Conservation (phyloP, 2,888 invertebrate species). For the Scaptodrosophila latifasciaeformis region DNA sequence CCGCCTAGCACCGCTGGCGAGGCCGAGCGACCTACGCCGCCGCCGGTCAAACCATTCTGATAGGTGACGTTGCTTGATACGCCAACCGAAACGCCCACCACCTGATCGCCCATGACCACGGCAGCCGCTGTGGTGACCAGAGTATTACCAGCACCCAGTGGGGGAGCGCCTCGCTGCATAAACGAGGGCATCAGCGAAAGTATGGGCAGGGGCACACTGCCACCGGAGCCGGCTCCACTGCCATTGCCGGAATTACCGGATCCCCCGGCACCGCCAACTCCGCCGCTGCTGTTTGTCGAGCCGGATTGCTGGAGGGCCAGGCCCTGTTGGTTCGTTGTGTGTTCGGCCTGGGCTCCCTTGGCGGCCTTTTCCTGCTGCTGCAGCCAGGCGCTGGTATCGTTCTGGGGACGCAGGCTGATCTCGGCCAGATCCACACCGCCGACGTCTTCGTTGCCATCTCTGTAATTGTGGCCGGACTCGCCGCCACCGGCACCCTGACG, state of each 20-base stretch:
- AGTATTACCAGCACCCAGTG: constrained; percentile 45
- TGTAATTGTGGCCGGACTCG: constrained; percentile 68
- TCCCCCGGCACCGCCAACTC: constrained; percentile 18
- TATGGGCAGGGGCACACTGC: constrained; percentile 80
- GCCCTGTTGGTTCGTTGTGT: constrained; percentile 74
- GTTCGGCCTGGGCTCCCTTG: constrained; percentile 57
- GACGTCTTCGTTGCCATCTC: constrained; percentile 74
- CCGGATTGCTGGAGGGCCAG: constrained; percentile 75
- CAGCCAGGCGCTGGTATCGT: constrained; percentile 73
- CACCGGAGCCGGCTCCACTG: constrained; percentile 46
- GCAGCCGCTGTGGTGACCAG: no score
- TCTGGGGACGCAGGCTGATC: constrained; percentile 73
- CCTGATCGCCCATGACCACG: constrained; percentile 30
- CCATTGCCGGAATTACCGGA: constrained; percentile 3
- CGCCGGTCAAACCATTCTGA: constrained; percentile 63
- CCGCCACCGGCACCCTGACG: constrained; percentile 44
- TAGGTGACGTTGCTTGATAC: constrained; percentile 56
- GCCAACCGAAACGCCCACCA: constrained; percentile 48
- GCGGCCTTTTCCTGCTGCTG: constrained; percentile 75
- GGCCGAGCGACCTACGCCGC: constrained; percentile 29
- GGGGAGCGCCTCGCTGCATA: constrained; percentile 76
- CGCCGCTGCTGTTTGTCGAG: constrained; percentile 40
- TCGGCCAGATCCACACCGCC: constrained; percentile 56
- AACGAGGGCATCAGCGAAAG: constrained; percentile 86
- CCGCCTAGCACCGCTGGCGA: constrained; percentile 50